A percentile compares a stretch with the other conserved stretches of the same genome.
Evolutionary conservation across 1,140 invertebrate genomes (phyloP).

Genomic region (Solenopsis fugax): DNA sequence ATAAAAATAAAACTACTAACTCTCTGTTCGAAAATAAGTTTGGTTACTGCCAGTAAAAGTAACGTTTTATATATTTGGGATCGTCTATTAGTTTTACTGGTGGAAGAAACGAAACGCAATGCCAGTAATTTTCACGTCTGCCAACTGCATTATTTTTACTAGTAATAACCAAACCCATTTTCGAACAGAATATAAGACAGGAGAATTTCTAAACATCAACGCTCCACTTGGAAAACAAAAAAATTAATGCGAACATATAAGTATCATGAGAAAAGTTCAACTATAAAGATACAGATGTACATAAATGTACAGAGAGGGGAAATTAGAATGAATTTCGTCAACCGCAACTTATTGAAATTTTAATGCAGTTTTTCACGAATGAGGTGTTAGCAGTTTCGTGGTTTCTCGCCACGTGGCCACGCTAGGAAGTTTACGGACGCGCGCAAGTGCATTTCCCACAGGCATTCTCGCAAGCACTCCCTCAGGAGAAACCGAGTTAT

Average conservation of each 20-base stretch:
- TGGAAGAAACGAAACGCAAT: too few relatives aligned
- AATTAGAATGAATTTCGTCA: slow-evolving; percentile 39
- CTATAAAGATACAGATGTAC: background rate
- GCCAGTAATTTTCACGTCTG: too few relatives aligned
- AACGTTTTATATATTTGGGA: too few relatives aligned
- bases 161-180: too few relatives aligned
- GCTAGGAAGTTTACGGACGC: slow-evolving; percentile 31
- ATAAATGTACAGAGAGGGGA: background rate
- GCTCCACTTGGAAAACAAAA: background rate
- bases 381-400: slow-evolving; percentile 19
- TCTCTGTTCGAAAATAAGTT: too few relatives aligned
- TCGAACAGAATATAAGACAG: too few relatives aligned
- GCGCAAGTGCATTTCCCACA: slow-evolving; percentile 35
- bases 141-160: too few relatives aligned
- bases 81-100: too few relatives aligned
- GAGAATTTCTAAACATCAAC: background rate
- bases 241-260: background rate
- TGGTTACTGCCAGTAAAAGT: too few relatives aligned
- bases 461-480: slow-evolving; percentile 27
- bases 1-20: background rate
- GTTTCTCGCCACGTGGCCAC: slow-evolving; percentile 29
- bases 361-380: slow-evolving; percentile 37
- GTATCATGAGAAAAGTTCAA: background rate
- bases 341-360: slow-evolving; percentile 49
- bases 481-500: slow-evolving; percentile 31